phyloP scores from a whole-genome alignment of 2,113 vertebrate genomes.

The Saccopteryx bilineata region DNA sequence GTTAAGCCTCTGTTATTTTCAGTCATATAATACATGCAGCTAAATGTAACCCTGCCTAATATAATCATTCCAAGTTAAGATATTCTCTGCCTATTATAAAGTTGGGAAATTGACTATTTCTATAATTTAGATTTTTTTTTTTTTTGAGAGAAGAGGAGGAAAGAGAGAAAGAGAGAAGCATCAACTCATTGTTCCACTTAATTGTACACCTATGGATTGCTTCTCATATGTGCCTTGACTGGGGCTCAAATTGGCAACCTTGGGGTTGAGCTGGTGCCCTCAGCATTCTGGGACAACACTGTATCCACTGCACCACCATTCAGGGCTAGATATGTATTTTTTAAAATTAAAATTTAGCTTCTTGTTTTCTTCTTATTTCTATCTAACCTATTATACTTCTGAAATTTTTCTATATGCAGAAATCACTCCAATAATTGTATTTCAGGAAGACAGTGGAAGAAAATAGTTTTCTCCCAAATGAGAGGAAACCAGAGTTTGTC shows the following conservation, averaged over 20 bases:
- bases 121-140: constrained; percentile 37
- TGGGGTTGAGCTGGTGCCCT: no score
- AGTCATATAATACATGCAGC: background rate
- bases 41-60: constrained; percentile 20
- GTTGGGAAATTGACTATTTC: background rate
- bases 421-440: constrained; percentile 28
- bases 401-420: background rate
- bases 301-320: no score
- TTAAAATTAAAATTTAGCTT: constrained; percentile 22
- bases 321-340: background rate
- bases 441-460: constrained; percentile 46
- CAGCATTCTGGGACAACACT: no score
- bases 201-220: no score
- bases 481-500: constrained; percentile 57
- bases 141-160: no score
- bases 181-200: no score
- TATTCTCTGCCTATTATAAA: constrained; percentile 35
- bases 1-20: constrained; percentile 38
- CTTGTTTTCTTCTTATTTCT: background rate
- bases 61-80: background rate
- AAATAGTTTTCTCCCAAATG: constrained; percentile 51
- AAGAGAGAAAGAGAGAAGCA: no score
- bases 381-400: background rate
- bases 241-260: no score
- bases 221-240: no score